Evolutionary conservation across 2,113 vertebrate genomes (phyloP).

Genomic region (Stercorarius parasiticus): DNA sequence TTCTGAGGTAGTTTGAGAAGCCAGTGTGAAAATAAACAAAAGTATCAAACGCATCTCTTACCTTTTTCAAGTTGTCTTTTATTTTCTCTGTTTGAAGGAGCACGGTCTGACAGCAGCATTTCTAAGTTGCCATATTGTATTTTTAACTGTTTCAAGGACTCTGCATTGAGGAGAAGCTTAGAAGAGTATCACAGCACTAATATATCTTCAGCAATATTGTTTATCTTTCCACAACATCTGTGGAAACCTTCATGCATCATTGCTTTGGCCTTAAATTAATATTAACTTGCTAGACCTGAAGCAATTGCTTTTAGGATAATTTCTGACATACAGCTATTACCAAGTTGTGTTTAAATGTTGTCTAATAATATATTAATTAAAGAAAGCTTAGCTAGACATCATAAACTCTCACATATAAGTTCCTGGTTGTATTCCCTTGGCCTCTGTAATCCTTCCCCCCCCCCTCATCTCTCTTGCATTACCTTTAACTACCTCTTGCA

Average conservation of each 20-base stretch:
- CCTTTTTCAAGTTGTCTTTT: neutral
- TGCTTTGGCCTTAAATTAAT: neutral
- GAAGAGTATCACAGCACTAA: neutral
- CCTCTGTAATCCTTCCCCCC: neutral
- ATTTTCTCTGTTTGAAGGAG: neutral
- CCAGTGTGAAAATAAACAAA: neutral
- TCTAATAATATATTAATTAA: neutral
- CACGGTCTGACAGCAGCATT: neutral
- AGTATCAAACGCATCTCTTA: neutral
- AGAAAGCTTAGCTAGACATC: neutral
- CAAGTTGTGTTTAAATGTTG: neutral
- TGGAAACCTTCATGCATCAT: neutral
- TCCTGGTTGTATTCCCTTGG: neutral
- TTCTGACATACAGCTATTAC: neutral
- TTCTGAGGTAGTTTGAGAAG: neutral
- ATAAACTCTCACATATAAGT: neutral
- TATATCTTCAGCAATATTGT: neutral
- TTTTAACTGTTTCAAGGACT: neutral
- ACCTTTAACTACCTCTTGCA: neutral
- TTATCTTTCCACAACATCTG: neutral
- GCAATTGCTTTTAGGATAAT: neutral
- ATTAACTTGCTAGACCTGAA: neutral
- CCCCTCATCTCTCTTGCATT: neutral
- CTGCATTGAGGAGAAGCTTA: neutral
- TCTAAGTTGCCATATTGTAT: neutral